A percentile compares a stretch with the other conserved stretches of the same genome.
These are phyloP conservation scores for Gymnarchus niloticus DNA, from an alignment of 2,113 vertebrate genomes.

Conservation along the genomic window DNA sequence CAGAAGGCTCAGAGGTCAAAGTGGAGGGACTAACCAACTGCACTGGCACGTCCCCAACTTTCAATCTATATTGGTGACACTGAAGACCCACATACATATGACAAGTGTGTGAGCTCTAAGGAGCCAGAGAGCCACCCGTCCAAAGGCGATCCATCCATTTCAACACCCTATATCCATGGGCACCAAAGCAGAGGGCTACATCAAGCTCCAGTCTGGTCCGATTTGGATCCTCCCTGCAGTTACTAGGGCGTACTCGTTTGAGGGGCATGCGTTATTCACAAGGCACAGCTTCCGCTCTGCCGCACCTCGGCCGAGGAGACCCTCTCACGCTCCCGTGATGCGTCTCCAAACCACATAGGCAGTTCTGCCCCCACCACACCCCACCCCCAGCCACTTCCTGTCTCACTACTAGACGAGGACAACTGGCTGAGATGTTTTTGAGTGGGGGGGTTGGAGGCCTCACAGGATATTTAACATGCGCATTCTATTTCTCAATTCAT, in stretches of 20 bases:
- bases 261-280: constrained; percentile 17
- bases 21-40: background rate
- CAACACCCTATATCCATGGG: background rate
- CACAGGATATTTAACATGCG: constrained; percentile 25
- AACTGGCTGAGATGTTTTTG: background rate
- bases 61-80: background rate
- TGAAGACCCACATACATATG: background rate
- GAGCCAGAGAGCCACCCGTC: background rate
- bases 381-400: background rate
- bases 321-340: constrained; percentile 10
- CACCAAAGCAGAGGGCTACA: background rate
- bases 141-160: too few relatives aligned
- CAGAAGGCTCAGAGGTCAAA: background rate
- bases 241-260: background rate
- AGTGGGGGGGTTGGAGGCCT: background rate
- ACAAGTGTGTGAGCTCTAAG: too few relatives aligned
- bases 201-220: background rate
- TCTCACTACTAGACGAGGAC: background rate
- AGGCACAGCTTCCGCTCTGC: constrained; percentile 35
- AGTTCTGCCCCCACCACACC: background rate
- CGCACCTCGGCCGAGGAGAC: constrained; percentile 30
- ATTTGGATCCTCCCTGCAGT: background rate
- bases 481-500: constrained; percentile 24
- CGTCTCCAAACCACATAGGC: background rate
- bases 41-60: background rate